Conservation (phyloP, 2,113 vertebrate genomes). For the Micromys minutus region DNA sequence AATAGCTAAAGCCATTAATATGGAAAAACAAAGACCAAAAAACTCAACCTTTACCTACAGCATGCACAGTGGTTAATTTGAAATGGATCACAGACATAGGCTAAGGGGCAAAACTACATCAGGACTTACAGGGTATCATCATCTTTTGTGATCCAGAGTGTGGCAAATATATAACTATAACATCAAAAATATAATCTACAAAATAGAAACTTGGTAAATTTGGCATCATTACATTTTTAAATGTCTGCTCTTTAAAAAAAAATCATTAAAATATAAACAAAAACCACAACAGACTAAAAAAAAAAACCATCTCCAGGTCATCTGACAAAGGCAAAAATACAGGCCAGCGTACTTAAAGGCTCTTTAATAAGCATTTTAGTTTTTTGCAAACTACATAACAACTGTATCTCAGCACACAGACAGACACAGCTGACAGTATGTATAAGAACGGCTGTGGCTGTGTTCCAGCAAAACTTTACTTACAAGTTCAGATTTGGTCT, state of each 20-base stretch:
- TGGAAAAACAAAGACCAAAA: neutral
- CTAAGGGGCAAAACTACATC: neutral
- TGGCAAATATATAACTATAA: neutral
- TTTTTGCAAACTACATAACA: neutral
- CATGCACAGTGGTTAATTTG: neutral
- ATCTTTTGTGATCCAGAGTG: neutral
- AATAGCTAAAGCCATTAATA: slow-evolving; percentile 19
- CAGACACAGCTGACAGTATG: neutral
- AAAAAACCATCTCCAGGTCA: neutral
- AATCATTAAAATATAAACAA: neutral
- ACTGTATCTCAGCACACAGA: neutral
- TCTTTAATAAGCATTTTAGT: neutral
- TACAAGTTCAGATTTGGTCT: neutral
- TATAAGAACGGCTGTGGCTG: neutral
- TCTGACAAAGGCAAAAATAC: neutral
- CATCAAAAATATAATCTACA: neutral
- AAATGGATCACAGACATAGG: neutral
- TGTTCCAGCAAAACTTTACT: slow-evolving; percentile 9
- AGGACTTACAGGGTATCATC: neutral
- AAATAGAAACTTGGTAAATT: neutral
- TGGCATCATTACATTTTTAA: neutral
- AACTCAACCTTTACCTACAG: neutral
- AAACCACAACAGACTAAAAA: neutral
- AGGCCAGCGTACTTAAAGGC: neutral
- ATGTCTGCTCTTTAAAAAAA: neutral